A percentile compares a stretch with the other conserved stretches of the same genome.
These are phyloP conservation scores for Tichodroma muraria DNA, from an alignment of 2,113 vertebrate species.

Conservation along the genomic window DNA sequence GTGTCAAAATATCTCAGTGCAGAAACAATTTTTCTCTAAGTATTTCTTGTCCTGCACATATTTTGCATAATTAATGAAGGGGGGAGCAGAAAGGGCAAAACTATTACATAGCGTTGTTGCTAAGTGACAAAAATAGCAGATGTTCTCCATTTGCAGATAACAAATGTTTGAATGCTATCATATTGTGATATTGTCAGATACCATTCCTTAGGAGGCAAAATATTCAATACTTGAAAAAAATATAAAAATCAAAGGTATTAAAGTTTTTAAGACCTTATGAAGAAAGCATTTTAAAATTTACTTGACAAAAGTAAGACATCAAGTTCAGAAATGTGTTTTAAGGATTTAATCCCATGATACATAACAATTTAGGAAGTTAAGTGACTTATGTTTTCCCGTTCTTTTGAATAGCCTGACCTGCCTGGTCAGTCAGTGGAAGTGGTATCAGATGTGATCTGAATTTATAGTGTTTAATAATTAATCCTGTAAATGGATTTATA, in stretches of 20 bases:
- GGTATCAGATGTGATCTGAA: not conserved
- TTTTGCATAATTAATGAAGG: slow-evolving; percentile 62
- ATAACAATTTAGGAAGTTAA: not conserved
- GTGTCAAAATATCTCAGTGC: slow-evolving; percentile 67
- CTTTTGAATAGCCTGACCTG: not conserved
- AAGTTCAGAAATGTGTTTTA: slow-evolving; percentile 9
- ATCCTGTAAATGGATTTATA: not conserved
- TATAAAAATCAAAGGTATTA: not conserved
- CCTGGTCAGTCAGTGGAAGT: not conserved
- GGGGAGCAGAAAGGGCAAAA: not conserved
- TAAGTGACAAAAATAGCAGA: slow-evolving; percentile 61
- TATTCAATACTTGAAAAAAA: not conserved
- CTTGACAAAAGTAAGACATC: not conserved
- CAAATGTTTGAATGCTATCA: slow-evolving; percentile 25
- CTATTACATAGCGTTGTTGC: slow-evolving; percentile 49
- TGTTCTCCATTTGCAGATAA: slow-evolving; percentile 24
- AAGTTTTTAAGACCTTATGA: not conserved
- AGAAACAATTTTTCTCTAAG: slow-evolving; percentile 60
- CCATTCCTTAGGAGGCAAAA: not conserved
- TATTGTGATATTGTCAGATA: slow-evolving; percentile 39
- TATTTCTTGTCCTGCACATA: slow-evolving; percentile 40
- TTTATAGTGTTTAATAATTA: not conserved
- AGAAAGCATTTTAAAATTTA: not conserved
- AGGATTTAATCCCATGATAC: not conserved
- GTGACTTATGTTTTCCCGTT: not conserved